These are phyloP conservation scores for Clitarchus hookeri DNA, from an alignment of 2,888 invertebrate genomes.

Conservation along the genomic window DNA sequence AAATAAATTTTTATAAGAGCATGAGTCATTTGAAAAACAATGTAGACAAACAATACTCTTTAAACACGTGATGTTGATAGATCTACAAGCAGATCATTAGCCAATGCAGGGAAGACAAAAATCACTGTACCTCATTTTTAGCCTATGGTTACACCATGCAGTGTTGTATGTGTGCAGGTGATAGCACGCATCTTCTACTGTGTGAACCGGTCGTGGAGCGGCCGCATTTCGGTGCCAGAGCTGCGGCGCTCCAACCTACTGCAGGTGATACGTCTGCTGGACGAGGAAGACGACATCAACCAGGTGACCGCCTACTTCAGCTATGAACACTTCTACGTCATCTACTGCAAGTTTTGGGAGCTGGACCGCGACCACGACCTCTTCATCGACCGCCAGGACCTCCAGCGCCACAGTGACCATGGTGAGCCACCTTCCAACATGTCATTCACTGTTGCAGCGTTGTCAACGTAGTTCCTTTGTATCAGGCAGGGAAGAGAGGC, in stretches of 20 bases:
- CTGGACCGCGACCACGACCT: constrained; percentile 97
- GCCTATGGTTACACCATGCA: neutral
- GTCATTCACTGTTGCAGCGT: no score
- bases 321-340: constrained; percentile 99
- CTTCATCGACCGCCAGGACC: constrained; percentile 91
- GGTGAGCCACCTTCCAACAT: constrained; percentile 61
- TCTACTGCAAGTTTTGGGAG: constrained; percentile 99
- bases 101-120: no score
- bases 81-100: no score
- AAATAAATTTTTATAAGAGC: no score
- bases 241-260: constrained; percentile 89
- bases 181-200: constrained; percentile 97
- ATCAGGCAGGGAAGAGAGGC: no score
- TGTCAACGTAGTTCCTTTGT: no score
- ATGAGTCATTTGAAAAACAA: no score
- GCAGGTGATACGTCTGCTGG: constrained; percentile 72
- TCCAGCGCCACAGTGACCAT: constrained; percentile 94
- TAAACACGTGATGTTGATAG: no score
- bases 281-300: constrained; percentile 97
- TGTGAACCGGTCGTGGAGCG: constrained; percentile 97
- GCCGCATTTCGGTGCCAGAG: constrained; percentile 86
- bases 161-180: constrained; percentile 63
- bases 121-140: no score
- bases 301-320: constrained; percentile 78
- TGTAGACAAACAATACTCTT: no score